Evolutionary conservation across 2,797 vertebrate genomes (phyloP).

Genomic region (Anolis apletophallus): DNA sequence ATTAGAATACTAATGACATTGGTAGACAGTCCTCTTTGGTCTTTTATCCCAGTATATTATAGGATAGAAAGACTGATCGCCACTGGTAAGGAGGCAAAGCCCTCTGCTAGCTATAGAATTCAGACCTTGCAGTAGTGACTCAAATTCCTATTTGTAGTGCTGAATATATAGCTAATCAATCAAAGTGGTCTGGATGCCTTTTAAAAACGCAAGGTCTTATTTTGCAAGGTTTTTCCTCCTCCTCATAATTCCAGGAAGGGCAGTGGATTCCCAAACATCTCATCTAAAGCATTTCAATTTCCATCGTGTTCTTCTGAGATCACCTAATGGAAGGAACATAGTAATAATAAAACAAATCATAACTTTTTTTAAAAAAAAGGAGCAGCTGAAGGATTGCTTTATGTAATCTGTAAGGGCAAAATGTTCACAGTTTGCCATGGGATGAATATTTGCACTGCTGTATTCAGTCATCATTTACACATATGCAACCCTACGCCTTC

Average conservation of each 20-base stretch:
- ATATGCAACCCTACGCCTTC: conserved; percentile 14
- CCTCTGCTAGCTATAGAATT: neutral
- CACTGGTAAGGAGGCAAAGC: neutral
- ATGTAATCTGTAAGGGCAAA: conserved; percentile 18
- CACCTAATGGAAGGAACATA: conserved; percentile 17
- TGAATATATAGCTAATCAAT: neutral
- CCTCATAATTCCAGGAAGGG: conserved; percentile 8
- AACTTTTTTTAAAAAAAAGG: neutral
- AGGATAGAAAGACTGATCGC: neutral
- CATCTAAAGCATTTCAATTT: conserved; percentile 34
- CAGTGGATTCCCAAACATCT: conserved; percentile 25
- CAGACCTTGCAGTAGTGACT: neutral
- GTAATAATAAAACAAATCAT: neutral
- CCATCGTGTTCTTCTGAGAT: conserved; percentile 22
- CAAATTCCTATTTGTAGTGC: neutral
- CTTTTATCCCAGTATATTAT: neutral
- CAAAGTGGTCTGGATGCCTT: neutral
- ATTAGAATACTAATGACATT: neutral
- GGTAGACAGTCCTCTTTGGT: neutral
- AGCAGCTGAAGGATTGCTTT: neutral
- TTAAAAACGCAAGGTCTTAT: conserved; percentile 7
- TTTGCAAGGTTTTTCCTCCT: conserved; percentile 17
- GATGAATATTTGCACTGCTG: conserved; percentile 23
- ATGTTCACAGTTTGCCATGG: neutral
- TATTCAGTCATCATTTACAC: neutral